Evolutionary conservation across 1,140 invertebrate genomes (phyloP).

Genomic region (Philotrypesis tridentata): DNA sequence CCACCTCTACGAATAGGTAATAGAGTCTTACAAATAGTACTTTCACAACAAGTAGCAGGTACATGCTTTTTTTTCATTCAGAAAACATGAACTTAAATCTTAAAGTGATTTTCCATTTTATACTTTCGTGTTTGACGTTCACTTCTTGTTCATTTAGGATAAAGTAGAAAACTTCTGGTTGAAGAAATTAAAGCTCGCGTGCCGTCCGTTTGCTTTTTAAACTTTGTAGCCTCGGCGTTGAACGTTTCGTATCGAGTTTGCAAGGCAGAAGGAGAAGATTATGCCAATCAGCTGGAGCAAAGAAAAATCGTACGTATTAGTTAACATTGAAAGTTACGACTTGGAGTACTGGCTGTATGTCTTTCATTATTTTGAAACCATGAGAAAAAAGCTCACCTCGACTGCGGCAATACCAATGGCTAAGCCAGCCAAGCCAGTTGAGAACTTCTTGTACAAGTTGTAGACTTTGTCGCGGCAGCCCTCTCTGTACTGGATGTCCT

Average conservation of each 20-base stretch:
- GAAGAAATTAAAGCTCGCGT: constrained; percentile 3
- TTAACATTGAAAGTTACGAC: neutral
- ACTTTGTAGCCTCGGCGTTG: constrained; percentile 76
- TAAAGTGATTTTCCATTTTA: neutral
- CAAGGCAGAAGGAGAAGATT: constrained; percentile 88
- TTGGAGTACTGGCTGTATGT: neutral
- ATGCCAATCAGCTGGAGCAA: constrained; percentile 83
- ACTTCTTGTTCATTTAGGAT: constrained; percentile 11
- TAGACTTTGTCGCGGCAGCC: constrained; percentile 72
- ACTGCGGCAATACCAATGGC: constrained; percentile 80
- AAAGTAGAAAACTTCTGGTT: constrained; percentile 28
- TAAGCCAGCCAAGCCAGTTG: constrained; percentile 77
- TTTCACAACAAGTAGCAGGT: constrained; percentile 29
- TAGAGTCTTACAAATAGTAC: constrained; percentile 13
- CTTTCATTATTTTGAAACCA: neutral
- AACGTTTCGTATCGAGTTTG: constrained; percentile 80
- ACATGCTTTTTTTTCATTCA: constrained; percentile 17
- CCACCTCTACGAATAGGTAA: neutral
- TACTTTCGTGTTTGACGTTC: constrained; percentile 22
- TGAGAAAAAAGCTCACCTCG: constrained; percentile 79
- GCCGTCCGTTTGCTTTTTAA: constrained; percentile 47
- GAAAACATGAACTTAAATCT: constrained; percentile 33
- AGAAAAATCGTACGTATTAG: constrained; percentile 27
- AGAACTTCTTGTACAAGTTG: constrained; percentile 71
- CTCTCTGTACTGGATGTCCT: constrained; percentile 47